Base-by-base conservation (phyloP, 1,140 invertebrate genomes). In the Agrilus planipennis region DNA sequence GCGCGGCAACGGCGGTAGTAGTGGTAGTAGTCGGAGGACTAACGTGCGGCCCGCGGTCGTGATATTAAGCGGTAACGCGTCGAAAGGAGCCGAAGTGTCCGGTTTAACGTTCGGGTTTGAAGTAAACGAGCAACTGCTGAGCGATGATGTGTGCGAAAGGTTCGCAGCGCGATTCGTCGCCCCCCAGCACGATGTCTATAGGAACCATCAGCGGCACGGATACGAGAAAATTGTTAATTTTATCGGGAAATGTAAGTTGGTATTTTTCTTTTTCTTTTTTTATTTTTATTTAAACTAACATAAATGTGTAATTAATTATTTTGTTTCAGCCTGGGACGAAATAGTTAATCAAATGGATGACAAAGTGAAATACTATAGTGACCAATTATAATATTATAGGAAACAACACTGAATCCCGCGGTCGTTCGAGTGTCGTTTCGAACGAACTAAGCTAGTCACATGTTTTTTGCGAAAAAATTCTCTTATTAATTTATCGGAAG, bases 91-190 rank as follows among this genome's bases (percentile, higher is more conserved):
- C 19, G 57, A 66, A 11, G 58, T 62, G 43, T 64, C 69, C 5
- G 65, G 76, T 36, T 64, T 70, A 30, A 65, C 71, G 14, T 80
- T 80, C 55, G 77, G 77, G 12, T 80, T 80, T 52, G 77, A 77
- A 50, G 65, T 79, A 30, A 79, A 80, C 55, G 75, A 79, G 54
- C 70, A 74, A 51, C 61, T 80, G 44, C 56, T 79, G 39, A 42
- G 45, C 2, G 51, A 51, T 29, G 52, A 58, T 38, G 45, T 44
- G 17, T 42, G 42, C 35, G 44, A 36, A 17, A 41, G 40, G 30
- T 50, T 45, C 29, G 34, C 44, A 17, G 42, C 29, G 11, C 37
- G 48, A 22, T 47, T 46, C 23, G 14, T 21, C 22, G 42, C 39
- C 28, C 35, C 42, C 15, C 38, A 42, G 12, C 10, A 40, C 41